A percentile compares a stretch with the other conserved stretches of the same genome.
Conservation (phyloP, 2,113 vertebrate species). For the Scomber japonicus region DNA sequence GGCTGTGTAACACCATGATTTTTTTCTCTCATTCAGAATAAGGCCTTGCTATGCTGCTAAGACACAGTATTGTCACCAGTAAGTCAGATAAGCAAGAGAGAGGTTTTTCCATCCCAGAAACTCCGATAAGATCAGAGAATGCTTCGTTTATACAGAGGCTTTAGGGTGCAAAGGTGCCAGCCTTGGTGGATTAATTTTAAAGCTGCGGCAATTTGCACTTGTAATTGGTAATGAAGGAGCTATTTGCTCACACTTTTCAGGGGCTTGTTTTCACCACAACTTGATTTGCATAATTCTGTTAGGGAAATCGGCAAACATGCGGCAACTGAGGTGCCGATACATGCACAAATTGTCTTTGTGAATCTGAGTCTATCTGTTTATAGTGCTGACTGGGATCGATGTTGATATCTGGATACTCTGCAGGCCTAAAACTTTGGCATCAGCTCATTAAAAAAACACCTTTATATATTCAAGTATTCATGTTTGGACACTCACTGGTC, state of each 20-base stretch:
- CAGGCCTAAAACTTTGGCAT: conserved; percentile 13
- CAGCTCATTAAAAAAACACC: background rate
- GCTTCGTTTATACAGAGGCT: conserved; percentile 67
- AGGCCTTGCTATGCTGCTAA: conserved; percentile 27
- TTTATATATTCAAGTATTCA: conserved; percentile 17
- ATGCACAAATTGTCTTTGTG: conserved; percentile 30
- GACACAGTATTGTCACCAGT: conserved; percentile 51
- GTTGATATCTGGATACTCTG: background rate
- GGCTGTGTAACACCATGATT: conserved; percentile 21
- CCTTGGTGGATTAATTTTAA: conserved; percentile 76
- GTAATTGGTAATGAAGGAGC: conserved; percentile 74
- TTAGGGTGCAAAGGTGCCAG: conserved; percentile 73
- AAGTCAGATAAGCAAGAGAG: conserved; percentile 59
- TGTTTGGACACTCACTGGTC: conserved; percentile 43
- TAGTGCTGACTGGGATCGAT: background rate
- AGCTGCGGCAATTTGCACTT: conserved; percentile 77
- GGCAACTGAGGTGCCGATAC: conserved; percentile 23
- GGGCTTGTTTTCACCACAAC: conserved; percentile 66
- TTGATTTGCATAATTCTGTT: conserved; percentile 70
- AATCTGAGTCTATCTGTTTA: conserved; percentile 5
- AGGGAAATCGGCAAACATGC: conserved; percentile 45
- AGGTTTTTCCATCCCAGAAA: conserved; percentile 29
- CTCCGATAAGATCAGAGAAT: conserved; percentile 67
- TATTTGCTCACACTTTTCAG: conserved; percentile 68
- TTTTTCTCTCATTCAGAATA: conserved; percentile 10